A percentile compares a stretch with the other conserved stretches of the same genome.
Evolutionary conservation across 2,113 vertebrate species (phyloP).

Genomic region (Strix aluco): DNA sequence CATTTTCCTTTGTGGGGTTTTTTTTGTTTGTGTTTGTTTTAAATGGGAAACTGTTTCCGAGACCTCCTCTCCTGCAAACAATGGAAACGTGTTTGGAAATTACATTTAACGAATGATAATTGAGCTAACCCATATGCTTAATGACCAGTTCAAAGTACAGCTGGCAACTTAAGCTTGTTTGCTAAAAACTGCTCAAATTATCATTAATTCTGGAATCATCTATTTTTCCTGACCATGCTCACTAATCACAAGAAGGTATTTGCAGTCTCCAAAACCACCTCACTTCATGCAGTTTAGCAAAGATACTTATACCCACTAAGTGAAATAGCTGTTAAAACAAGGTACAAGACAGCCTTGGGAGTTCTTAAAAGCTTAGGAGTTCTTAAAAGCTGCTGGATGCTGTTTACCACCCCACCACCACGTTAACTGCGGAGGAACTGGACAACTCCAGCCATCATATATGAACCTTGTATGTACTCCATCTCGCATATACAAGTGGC

Average conservation of each 20-base stretch:
- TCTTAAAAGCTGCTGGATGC: not conserved
- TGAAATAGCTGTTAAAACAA: not conserved
- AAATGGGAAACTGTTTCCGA: not conserved
- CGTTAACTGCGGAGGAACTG: not conserved
- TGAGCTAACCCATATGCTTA: not conserved
- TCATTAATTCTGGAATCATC: not conserved
- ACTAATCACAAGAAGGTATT: not conserved
- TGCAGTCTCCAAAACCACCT: not conserved
- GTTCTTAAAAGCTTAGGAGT: not conserved
- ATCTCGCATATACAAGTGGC: accelerated
- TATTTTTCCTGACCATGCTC: not conserved
- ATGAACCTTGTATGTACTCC: accelerated
- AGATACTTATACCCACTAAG: not conserved
- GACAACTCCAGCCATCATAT: not conserved
- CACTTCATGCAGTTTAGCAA: not conserved
- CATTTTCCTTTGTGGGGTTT: not conserved
- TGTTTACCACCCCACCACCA: not conserved
- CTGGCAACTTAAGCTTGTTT: not conserved
- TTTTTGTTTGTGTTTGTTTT: not conserved
- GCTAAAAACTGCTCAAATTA: not conserved
- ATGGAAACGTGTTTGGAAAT: not conserved
- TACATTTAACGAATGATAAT: not conserved
- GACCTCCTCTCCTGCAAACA: not conserved
- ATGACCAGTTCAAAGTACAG: not conserved
- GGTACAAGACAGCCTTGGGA: accelerated